phyloP scores from a whole-genome alignment of 2,113 vertebrate genomes.

The Halcyon senegalensis region DNA sequence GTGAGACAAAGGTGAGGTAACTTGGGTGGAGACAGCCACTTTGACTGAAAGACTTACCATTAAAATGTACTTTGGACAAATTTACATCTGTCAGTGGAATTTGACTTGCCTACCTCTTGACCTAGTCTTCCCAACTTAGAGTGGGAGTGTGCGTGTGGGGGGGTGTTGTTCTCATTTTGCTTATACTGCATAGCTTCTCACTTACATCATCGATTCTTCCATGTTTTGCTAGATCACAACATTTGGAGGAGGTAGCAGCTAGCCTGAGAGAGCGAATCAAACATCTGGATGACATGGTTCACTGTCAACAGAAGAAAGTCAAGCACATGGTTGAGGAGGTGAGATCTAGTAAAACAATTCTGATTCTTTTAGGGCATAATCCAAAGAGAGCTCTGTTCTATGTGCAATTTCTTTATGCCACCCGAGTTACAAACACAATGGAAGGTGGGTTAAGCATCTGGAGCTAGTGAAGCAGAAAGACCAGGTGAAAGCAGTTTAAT shows the following conservation, averaged over 20 bases:
- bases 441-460: not conserved
- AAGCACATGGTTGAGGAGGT: slow-evolving; percentile 99
- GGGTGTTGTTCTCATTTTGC: not conserved
- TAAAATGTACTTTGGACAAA: slow-evolving; percentile 12
- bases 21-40: not conserved
- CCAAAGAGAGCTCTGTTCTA: not conserved
- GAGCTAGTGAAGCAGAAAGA: not conserved
- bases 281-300: slow-evolving; percentile 97
- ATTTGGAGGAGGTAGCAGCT: slow-evolving; percentile 83
- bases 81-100: not conserved
- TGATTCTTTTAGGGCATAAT: not conserved
- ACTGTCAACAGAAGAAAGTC: slow-evolving; percentile 97
- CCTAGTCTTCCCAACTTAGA: not conserved
- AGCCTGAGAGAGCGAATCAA: slow-evolving; percentile 91
- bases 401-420: not conserved
- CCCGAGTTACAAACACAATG: not conserved
- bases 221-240: slow-evolving; percentile 78
- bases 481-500: not conserved
- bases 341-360: slow-evolving; percentile 32
- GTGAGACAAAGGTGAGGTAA: not conserved
- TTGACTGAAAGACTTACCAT: not conserved
- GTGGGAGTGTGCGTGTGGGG: not conserved
- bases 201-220: not conserved
- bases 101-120: not conserved
- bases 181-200: not conserved